Base-by-base conservation (phyloP, 2,888 invertebrate genomes). In the Anaspis maculata region DNA sequence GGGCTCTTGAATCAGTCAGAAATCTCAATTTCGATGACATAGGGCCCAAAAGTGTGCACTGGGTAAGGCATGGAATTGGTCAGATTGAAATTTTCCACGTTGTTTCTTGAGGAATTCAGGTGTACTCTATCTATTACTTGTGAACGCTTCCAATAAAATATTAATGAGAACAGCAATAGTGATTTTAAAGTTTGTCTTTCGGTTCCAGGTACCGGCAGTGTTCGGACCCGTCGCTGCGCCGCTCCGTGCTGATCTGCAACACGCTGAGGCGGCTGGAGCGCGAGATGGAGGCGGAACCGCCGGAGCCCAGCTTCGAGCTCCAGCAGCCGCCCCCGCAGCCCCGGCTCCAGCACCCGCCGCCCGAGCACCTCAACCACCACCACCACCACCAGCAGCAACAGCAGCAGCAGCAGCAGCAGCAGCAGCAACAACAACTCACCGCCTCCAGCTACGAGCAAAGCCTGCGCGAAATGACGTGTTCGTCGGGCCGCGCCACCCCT, bases 231-330 rank as follows among this genome's bases (percentile, higher is more conserved):
- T 87, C 88, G 41, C 70, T 94, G 38, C 77, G 88, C 52, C 79
- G 90, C 42, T 91, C 90, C 27, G 92, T 94, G 59, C 78, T 94
- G 42, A 91, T 94, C 56, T 90, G 90, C 72, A 92, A 92, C 67
- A 91, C 92, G 34, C 64, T 92, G 45, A 80, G 90, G 61, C 39
- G 55, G 43, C 82, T 91, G 57, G 91, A 91, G 67, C 76, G 83
- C 34, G 91, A 92, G 68, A 85, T 92, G 76, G 88, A 88, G 62
- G 70, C 74, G 45, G 74, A 76, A 59, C 73, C 76, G 23, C 70
- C 57, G 45, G 63, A 58, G 49, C 61, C 54, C 50, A 69, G 35
- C 61, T 70, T 57, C 52, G 63, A 68, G 57, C 54, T 64, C 29
- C 59, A 63, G 13, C 64, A 61, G 25, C 59, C 57, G 14, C 42